Evolutionary conservation across 2,113 vertebrate species (phyloP).

Genomic region (Epinephelus cyanopodus): DNA sequence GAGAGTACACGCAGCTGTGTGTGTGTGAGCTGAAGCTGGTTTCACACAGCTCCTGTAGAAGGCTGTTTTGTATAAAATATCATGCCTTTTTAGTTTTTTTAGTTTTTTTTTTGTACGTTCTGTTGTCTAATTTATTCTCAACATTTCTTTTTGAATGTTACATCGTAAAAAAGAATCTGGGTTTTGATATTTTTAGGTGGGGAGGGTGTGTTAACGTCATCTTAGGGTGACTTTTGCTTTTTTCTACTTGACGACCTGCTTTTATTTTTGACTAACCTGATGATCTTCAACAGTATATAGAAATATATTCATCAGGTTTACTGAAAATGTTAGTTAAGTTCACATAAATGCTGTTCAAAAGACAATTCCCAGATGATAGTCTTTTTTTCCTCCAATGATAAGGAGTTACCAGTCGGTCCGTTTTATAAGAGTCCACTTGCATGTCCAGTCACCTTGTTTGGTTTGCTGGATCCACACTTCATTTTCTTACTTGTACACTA

Average conservation of each 20-base stretch:
- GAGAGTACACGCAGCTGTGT: constrained; percentile 1
- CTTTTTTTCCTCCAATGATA: constrained; percentile 22
- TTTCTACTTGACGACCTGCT: constrained; percentile 43
- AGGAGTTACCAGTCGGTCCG: neutral
- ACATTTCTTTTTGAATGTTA: constrained; percentile 46
- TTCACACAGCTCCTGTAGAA: constrained; percentile 3
- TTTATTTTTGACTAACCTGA: constrained; percentile 29
- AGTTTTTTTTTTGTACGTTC: constrained; percentile 61
- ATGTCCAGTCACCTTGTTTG: constrained; percentile 27
- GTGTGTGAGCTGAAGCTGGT: constrained; percentile 13
- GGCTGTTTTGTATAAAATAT: constrained; percentile 54
- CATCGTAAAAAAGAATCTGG: neutral
- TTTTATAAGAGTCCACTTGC: constrained; percentile 39
- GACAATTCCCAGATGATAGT: neutral
- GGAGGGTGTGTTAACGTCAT: neutral
- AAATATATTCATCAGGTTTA: constrained; percentile 27
- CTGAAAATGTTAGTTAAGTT: constrained; percentile 21
- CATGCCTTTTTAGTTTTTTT: constrained; percentile 36
- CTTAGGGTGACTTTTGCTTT: constrained; percentile 9
- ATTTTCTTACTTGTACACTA: constrained; percentile 17
- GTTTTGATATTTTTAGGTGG: neutral
- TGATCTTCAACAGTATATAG: constrained; percentile 9
- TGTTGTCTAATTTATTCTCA: constrained; percentile 71
- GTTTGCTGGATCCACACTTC: constrained; percentile 43
- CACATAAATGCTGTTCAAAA: constrained; percentile 39